A percentile compares a stretch with the other conserved stretches of the same genome.
Evolutionary conservation across 23 tunicate species (phyloP).

Genomic region (Trididemnum clinides): DNA sequence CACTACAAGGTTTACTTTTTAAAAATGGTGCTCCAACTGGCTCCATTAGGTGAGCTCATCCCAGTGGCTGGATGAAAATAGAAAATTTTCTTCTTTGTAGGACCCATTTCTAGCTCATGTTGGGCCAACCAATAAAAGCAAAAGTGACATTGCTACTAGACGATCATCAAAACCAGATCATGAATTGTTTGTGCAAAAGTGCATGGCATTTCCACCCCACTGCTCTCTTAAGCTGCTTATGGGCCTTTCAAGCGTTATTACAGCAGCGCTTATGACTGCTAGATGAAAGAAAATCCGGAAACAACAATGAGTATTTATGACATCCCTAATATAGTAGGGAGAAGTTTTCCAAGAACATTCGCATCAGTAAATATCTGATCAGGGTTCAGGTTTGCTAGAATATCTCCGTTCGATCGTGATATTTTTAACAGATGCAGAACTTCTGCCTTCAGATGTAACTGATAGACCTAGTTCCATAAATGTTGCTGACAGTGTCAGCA

Average conservation of each 20-base stretch:
- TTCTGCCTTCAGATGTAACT: too few species aligned
- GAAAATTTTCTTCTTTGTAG: slow-evolving; percentile 1
- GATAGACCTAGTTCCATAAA: too few species aligned
- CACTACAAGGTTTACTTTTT: neutral
- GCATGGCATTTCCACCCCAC: slow-evolving; percentile 29
- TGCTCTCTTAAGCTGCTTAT: slow-evolving; percentile 34
- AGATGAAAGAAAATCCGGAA: neutral
- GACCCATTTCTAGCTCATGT: neutral
- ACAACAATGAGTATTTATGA: slow-evolving; percentile 12
- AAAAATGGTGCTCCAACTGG: slow-evolving; percentile 12
- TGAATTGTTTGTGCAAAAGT: neutral
- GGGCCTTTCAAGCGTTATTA: slow-evolving; percentile 13
- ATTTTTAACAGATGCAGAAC: neutral
- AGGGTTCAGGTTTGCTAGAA: neutral
- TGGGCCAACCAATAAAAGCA: neutral
- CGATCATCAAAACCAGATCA: slow-evolving; percentile 4
- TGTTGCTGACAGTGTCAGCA: too few species aligned
- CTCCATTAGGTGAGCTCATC: neutral
- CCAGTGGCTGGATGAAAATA: slow-evolving; percentile 14
- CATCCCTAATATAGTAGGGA: neutral
- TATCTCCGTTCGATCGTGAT: neutral
- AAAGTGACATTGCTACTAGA: neutral
- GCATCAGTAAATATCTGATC: neutral
- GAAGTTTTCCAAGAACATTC: neutral
- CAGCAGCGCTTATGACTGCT: neutral